Percentiles rank a stretch among this genome's conserved stretches.
phyloP scores from a whole-genome alignment of 2,113 vertebrate genomes.

The Nestor notabilis region DNA sequence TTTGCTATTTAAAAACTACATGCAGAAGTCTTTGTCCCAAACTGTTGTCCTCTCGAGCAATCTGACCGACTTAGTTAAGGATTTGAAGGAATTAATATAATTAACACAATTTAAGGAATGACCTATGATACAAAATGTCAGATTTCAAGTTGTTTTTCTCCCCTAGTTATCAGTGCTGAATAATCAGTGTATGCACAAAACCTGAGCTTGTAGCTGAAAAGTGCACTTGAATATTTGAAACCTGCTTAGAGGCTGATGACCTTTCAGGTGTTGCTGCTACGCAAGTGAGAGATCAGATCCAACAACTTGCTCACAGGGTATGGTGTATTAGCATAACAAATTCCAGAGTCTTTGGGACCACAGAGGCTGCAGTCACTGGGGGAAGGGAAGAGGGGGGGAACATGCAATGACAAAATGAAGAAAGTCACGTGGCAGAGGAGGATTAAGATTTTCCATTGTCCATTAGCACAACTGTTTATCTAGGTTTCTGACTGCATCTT shows the following conservation, averaged over 20 bases:
- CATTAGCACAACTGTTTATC: background rate
- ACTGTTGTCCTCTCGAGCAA: background rate
- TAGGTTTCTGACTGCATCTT: background rate
- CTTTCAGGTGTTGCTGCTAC: background rate
- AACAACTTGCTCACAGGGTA: background rate
- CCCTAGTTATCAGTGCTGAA: background rate
- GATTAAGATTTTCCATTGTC: background rate
- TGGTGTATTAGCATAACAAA: background rate
- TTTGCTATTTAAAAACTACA: background rate
- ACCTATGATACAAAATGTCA: background rate
- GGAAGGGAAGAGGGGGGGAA: accelerated
- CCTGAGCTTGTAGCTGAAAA: background rate
- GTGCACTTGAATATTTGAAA: background rate
- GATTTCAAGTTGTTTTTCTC: background rate
- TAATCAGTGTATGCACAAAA: background rate
- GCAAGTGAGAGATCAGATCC: background rate
- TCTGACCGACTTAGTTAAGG: background rate
- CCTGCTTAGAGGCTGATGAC: background rate
- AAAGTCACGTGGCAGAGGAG: background rate
- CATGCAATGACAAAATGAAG: accelerated
- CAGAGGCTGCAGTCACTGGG: background rate
- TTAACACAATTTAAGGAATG: background rate
- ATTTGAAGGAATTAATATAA: background rate
- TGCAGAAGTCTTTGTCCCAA: background rate
- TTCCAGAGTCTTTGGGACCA: background rate